Evolutionary conservation across 92 coral and sea anemone species (phyloP).

Genomic region (Epizoanthus illoricatus): DNA sequence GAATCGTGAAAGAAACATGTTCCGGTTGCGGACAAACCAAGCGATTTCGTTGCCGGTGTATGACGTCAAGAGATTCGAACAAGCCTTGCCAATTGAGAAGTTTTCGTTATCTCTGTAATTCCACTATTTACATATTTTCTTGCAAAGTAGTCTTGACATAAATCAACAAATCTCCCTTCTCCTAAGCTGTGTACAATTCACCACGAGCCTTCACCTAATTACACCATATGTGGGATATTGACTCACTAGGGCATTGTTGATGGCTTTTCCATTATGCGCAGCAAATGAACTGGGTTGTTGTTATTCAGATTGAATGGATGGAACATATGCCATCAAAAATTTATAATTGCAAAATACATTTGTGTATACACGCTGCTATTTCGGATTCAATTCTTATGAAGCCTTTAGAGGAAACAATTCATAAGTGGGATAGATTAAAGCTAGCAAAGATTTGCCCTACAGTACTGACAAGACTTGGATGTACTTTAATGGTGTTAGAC

Average conservation of each 20-base stretch:
- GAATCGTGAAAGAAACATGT: background rate
- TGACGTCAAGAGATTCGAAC: background rate
- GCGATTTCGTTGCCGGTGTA: background rate
- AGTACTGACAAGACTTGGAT: background rate
- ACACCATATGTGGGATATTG: constrained; percentile 20
- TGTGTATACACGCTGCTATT: background rate
- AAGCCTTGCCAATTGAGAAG: background rate
- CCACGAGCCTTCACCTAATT: constrained; percentile 30
- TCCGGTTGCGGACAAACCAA: background rate
- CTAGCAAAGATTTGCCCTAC: background rate
- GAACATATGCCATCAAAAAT: constrained; percentile 32
- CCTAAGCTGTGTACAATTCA: constrained; percentile 14
- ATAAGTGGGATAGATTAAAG: too few relatives aligned
- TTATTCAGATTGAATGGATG: constrained; percentile 5
- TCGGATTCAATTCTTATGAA: constrained; percentile 13
- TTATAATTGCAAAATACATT: constrained; percentile 24
- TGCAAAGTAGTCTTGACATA: constrained; percentile 2
- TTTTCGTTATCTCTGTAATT: background rate
- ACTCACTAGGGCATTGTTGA: constrained; percentile 1
- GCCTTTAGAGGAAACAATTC: background rate
- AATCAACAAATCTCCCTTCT: background rate
- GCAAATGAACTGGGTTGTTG: constrained; percentile 39
- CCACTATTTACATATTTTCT: constrained; percentile 1
- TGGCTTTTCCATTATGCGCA: constrained; percentile 1
- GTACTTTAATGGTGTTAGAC: background rate